phyloP scores from a whole-genome alignment of 2,888 invertebrate genomes.

The Bursaphelenchus okinawaensis region DNA sequence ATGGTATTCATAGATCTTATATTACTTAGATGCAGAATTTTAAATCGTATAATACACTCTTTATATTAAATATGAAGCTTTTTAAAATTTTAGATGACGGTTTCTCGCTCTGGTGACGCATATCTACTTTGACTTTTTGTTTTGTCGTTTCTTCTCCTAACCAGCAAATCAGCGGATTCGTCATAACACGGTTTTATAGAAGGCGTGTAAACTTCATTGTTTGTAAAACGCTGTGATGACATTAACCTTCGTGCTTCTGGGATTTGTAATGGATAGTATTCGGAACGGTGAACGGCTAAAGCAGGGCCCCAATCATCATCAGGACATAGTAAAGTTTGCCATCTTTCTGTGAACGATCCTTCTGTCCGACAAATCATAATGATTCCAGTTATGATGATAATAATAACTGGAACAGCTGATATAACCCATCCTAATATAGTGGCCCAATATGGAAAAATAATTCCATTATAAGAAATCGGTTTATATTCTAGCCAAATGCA shows the following conservation, averaged over 20 bases:
- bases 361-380: constrained; percentile 59
- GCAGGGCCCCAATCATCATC: constrained; percentile 58
- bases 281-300: constrained; percentile 55
- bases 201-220: background rate
- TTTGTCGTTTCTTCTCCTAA: constrained; percentile 12
- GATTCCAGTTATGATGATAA: constrained; percentile 68
- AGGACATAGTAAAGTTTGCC: constrained; percentile 52
- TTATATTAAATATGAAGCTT: too few species aligned
- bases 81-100: constrained; percentile 54
- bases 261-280: constrained; percentile 56
- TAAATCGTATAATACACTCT: too few species aligned
- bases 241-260: constrained; percentile 51
- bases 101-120: constrained; percentile 50
- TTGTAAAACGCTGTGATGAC: background rate
- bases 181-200: background rate
- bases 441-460: constrained; percentile 65
- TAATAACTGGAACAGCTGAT: constrained; percentile 68
- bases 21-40: too few species aligned
- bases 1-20: too few species aligned
- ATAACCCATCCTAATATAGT: constrained; percentile 70
- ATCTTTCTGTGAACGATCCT: constrained; percentile 50
- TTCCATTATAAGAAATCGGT: constrained; percentile 67
- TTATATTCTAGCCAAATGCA: constrained; percentile 71
- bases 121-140: constrained; percentile 12
- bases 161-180: background rate